A percentile compares a stretch with the other conserved stretches of the same genome.
Evolutionary conservation across 2,797 vertebrate genomes (phyloP).

Genomic region (Urosaurus nigricauda): DNA sequence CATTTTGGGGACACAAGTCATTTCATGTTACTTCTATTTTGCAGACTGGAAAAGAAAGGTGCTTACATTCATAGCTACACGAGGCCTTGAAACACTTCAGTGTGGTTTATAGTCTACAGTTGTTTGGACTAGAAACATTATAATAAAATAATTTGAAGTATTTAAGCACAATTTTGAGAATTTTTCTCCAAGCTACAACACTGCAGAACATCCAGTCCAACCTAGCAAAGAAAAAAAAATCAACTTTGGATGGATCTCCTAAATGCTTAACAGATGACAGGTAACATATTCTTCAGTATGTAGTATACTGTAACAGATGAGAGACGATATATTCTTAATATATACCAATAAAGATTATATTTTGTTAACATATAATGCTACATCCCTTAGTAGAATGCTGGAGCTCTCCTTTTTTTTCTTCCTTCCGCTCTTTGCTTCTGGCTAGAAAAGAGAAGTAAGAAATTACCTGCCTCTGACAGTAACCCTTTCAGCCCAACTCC

Average conservation of each 20-base stretch:
- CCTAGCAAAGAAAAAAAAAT: constrained; percentile 2
- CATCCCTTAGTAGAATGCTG: neutral
- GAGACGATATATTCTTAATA: too few species aligned
- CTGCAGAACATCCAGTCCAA: neutral
- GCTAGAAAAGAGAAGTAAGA: neutral
- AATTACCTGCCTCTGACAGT: neutral
- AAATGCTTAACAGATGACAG: neutral
- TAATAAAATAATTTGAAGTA: neutral
- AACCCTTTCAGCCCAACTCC: neutral
- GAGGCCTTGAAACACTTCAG: neutral
- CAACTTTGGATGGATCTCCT: neutral
- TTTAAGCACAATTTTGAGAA: neutral
- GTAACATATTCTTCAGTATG: too few species aligned
- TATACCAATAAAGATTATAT: too few species aligned
- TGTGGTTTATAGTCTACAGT: neutral
- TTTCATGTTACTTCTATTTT: neutral
- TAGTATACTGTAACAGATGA: neutral
- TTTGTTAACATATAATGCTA: too few species aligned
- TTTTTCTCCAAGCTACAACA: neutral
- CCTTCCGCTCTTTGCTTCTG: too few species aligned
- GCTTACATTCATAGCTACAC: neutral
- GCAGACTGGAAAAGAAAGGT: neutral
- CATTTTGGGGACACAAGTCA: neutral
- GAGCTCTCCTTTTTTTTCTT: neutral
- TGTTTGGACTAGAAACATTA: neutral